Conservation (phyloP, 2,797 vertebrate genomes). For the Hyperoplus immaculatus region DNA sequence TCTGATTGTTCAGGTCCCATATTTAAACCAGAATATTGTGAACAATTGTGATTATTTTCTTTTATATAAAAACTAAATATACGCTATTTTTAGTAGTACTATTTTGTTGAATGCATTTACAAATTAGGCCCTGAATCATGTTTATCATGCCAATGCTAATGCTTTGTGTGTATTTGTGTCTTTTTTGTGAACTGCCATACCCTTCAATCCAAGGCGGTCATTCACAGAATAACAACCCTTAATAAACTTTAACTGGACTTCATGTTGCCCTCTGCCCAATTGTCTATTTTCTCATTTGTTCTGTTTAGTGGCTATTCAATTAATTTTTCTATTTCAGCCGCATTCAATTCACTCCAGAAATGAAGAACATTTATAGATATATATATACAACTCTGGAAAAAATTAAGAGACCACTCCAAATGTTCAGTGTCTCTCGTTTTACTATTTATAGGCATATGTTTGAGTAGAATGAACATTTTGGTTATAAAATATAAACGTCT, state of each 20-base stretch:
- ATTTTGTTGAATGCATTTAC: conserved; percentile 18
- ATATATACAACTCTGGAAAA: no score
- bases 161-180: background rate
- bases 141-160: background rate
- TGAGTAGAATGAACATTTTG: no score
- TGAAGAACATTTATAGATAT: background rate
- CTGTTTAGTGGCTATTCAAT: conserved; percentile 26
- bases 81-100: background rate
- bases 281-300: conserved; percentile 62
- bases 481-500: no score
- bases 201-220: conserved; percentile 10
- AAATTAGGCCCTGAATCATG: background rate
- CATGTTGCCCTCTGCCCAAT: conserved; percentile 31
- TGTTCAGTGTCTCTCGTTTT: no score
- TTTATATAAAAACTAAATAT: background rate
- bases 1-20: background rate
- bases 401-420: no score
- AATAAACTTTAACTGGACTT: conserved; percentile 76
- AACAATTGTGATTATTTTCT: background rate
- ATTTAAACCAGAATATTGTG: conserved; percentile 14
- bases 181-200: background rate
- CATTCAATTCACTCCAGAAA: background rate
- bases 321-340: conserved; percentile 15
- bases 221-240: conserved; percentile 38
- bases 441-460: no score